Evolutionary conservation across 2,888 invertebrate species (phyloP).

Genomic region (Dicranocentrus wangi): DNA sequence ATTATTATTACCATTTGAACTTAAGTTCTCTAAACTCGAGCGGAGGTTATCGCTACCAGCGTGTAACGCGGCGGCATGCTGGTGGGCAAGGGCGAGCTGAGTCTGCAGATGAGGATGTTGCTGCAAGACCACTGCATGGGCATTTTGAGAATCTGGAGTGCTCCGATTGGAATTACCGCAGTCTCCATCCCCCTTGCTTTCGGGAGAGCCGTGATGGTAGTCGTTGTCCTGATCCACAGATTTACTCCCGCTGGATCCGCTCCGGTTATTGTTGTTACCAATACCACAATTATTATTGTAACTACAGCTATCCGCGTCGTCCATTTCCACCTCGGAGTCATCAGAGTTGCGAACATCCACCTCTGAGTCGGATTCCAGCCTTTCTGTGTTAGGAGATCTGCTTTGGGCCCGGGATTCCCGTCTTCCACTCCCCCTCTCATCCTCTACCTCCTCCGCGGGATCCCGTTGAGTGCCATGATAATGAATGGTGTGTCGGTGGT

Average conservation of each 20-base stretch:
- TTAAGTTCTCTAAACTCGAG: constrained; percentile 55
- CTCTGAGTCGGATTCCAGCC: constrained; percentile 52
- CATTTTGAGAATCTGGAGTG: constrained; percentile 67
- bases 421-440: constrained; percentile 42
- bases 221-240: constrained; percentile 64
- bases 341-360: constrained; percentile 53
- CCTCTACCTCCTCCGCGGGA: constrained; percentile 45
- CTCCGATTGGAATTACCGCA: constrained; percentile 62
- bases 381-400: constrained; percentile 53
- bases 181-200: constrained; percentile 66
- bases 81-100: constrained; percentile 60
- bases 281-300: constrained; percentile 56
- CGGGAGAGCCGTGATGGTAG: constrained; percentile 67
- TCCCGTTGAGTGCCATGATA: constrained; percentile 63
- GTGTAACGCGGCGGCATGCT: constrained; percentile 39
- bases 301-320: constrained; percentile 60
- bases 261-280: constrained; percentile 51
- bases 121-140: constrained; percentile 47
- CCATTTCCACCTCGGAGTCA: constrained; percentile 62
- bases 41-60: constrained; percentile 38
- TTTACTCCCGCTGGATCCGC: constrained; percentile 60
- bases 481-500: constrained; percentile 55
- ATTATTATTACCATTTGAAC: constrained; percentile 60
- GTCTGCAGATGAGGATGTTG: constrained; percentile 61
- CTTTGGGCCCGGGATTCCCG: constrained; percentile 53